A percentile compares a stretch with the other conserved stretches of the same genome.
Conservation (phyloP, 1,140 invertebrate genomes). For the Drosophila cardini region DNA sequence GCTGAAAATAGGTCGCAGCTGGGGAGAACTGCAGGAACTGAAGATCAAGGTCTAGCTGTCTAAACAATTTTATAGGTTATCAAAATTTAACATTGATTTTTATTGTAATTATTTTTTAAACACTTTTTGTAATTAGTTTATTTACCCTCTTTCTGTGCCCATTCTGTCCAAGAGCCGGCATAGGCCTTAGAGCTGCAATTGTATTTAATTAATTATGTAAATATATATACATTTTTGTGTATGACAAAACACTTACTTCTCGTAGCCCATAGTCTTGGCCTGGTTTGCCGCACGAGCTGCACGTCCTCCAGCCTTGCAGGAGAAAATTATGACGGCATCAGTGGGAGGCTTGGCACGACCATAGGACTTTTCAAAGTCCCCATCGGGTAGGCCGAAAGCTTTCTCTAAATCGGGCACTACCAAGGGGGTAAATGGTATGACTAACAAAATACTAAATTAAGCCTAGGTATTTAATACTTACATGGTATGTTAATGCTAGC, state of each 20-base stretch:
- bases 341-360: constrained; percentile 85
- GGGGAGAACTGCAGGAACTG: constrained; percentile 89
- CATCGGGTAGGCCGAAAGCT: constrained; percentile 85
- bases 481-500: constrained; percentile 90
- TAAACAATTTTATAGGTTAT: constrained; percentile 36
- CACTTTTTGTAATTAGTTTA: constrained; percentile 35
- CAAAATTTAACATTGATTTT: constrained; percentile 7
- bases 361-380: constrained; percentile 85
- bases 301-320: constrained; percentile 86
- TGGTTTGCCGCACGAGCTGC: constrained; percentile 85
- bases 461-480: constrained; percentile 79
- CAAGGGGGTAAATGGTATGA: constrained; percentile 36
- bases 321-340: constrained; percentile 86
- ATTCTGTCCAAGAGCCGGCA: constrained; percentile 94
- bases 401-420: constrained; percentile 85
- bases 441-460: neutral
- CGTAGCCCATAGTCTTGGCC: constrained; percentile 85
- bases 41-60: constrained; percentile 59
- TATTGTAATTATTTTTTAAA: constrained; percentile 32
- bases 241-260: constrained; percentile 81
- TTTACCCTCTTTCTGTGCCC: constrained; percentile 85
- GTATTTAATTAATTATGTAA: constrained; percentile 6
- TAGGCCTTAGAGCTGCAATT: constrained; percentile 93
- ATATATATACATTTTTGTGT: constrained; percentile 46
- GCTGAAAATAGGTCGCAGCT: constrained; percentile 91